Evolutionary conservation across 2,113 vertebrate genomes (phyloP), one percentile per base, ranked within the genome.

Genomic region (Equus quagga): DNA sequence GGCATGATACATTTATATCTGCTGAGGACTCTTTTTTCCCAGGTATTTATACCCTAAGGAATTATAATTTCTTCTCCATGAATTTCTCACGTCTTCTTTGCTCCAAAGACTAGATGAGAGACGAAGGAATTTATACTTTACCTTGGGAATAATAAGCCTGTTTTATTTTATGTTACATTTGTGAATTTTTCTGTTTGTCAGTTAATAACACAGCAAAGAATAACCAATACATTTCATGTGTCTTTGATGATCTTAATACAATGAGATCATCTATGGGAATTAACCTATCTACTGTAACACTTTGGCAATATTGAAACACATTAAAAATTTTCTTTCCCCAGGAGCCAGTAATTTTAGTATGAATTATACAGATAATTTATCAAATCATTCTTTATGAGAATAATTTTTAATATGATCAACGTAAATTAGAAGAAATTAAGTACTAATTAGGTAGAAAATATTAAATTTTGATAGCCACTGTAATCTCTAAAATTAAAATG

Each of bases 401-500:
- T 83, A 91, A 91, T 88, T 80, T 90, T 80, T 90, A 90, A 91
- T 96, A 31, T 54, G 15, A 95, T 70, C 80, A 23, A 18, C 86
- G 0, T 83, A 95, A 93, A n/a, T 84, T 92, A 78, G 67, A 67
- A 93, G 79, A 81, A 86, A 62, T 31, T 78, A 72, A 91, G 26
- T 75, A 60, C 19, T 84, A 80, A 87, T 89, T 64, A 93, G 54
- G 11, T 86, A 92, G 21, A 93, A 94, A 72, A 64, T 72, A 93
- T 73, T 81, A 85, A 87, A 87, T 89, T 36, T 84, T 78, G 41
- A 54, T 31, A 81, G 11, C 15, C 88, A 69, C 58, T 85, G 0
- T 62, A 94, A 75, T 84, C 33, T 58, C 31, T 54, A 72, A 93
- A 96, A 82, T 75, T 84, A 72, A 78, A 91, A 65, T 92, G 46